Evolutionary conservation across 2,797 vertebrate species (phyloP).

Genomic region (Sebastes hopkinsi): DNA sequence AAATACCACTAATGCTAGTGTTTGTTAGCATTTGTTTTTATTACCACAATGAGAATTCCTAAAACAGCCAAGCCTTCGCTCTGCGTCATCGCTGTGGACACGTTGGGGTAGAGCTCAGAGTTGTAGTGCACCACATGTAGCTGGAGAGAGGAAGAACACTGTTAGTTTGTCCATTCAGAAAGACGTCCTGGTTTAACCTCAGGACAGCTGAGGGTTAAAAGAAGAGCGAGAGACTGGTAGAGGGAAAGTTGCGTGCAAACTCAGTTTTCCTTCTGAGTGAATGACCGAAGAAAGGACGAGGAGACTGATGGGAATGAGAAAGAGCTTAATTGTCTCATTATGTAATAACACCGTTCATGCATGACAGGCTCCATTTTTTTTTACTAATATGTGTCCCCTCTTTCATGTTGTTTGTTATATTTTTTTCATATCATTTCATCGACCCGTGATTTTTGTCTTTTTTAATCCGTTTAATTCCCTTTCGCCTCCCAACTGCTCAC

Average conservation of each 20-base stretch:
- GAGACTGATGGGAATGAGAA: conserved; percentile 17
- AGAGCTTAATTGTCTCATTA: conserved; percentile 31
- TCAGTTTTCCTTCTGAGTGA: not conserved
- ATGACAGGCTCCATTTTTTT: not conserved
- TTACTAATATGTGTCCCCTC: not conserved
- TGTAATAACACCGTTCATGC: conserved; percentile 10
- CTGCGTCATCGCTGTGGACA: conserved; percentile 81
- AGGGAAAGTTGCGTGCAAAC: not conserved
- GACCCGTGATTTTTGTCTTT: not conserved
- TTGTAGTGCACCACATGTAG: conserved; percentile 94
- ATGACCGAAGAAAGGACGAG: not conserved
- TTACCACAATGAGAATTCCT: conserved; percentile 90
- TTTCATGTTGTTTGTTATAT: not conserved
- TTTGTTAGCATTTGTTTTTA: not conserved
- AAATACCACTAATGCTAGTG: not conserved
- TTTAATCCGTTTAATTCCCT: conserved; percentile 4
- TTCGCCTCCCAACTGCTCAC: not conserved
- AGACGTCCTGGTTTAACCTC: not conserved
- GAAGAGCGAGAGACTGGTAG: not conserved
- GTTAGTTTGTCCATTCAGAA: not conserved
- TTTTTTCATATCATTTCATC: not conserved
- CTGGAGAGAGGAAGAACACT: conserved; percentile 70
- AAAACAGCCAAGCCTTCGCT: conserved; percentile 88
- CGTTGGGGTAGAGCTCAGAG: conserved; percentile 82
- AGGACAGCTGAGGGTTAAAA: conserved; percentile 20